Percentiles rank a stretch among this genome's conserved stretches.
phyloP scores from a whole-genome alignment of 2,113 vertebrate genomes.

The Mesitornis unicolor region DNA sequence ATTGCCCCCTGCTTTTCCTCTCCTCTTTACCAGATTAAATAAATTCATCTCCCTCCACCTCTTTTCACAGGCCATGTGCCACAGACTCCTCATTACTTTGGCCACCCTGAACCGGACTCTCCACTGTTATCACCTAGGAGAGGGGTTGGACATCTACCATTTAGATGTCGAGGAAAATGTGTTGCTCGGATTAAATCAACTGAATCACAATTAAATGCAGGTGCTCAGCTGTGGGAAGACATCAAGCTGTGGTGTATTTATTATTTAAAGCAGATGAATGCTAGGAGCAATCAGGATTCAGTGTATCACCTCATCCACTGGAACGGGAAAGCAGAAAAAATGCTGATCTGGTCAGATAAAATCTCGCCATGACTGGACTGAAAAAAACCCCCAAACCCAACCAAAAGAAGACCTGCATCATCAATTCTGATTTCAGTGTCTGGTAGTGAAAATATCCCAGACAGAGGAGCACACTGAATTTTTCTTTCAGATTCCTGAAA shows the following conservation, averaged over 20 bases:
- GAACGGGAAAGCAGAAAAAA: not conserved
- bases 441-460: not conserved
- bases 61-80: not conserved
- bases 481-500: not conserved
- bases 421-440: not conserved
- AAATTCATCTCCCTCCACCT: not conserved
- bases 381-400: not conserved
- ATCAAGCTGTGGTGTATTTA: not conserved
- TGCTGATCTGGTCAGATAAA: not conserved
- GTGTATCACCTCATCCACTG: no score
- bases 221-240: not conserved
- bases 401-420: not conserved
- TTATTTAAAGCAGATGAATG: not conserved
- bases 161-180: not conserved
- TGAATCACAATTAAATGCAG: not conserved
- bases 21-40: not conserved
- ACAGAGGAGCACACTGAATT: not conserved
- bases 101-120: not conserved
- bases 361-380: not conserved
- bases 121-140: not conserved
- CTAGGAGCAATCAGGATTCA: not conserved
- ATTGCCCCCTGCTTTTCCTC: not conserved
- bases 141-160: not conserved
- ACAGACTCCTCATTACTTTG: not conserved
- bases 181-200: not conserved